Evolutionary conservation across 2,888 invertebrate genomes (phyloP), one percentile per base, ranked within the genome.

Genomic region (Peribatodes rhomboidaria): DNA sequence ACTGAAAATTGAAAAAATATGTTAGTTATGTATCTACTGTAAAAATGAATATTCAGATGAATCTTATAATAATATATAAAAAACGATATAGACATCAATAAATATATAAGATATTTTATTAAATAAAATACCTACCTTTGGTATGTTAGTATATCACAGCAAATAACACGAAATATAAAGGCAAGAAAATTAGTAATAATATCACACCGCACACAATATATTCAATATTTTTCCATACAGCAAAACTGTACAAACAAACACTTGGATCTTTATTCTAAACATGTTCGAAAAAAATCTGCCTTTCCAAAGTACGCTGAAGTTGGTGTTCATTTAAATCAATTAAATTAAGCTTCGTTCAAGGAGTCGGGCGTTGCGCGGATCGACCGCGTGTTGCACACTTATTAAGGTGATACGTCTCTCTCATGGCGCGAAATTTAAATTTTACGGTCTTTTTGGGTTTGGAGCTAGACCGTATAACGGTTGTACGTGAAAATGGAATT

Each of bases 1-100:
- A 88, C 92, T 93, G 92, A 79, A 92, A 90, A 53, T 82, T 78
- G 80, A 83, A 85, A 83, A 80, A 72, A 72, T 65, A 69, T 68
- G 41, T 50, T 69, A 22, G 52, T 65, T 47, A 69, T 54, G n/a
- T n/a, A n/a, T n/a, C n/a, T 60, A 61, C 9, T 13, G 41, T 49
- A n/a, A 37, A 61, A 35, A 35, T 35, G 14, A 10, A 20, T 37
- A 18, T 35, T 35, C 2, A 10, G 18, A n/a, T n/a, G n/a, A n/a
- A n/a, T n/a, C n/a, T 11, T 20, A 20, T 37, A 35, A 11, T 14
- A 27, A 13, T 7, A 11, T 13, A 20, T 44, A 37, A 18, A 50
- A 33, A 49, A 16, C 2, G n/a, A 49, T 16, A 49, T 50, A 49
- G 2, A 1, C 2, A 14, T 13, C 4, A 44, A 20, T 47, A 31